phyloP scores from a whole-genome alignment of 2,113 vertebrate genomes.

The Cottus gobio region DNA sequence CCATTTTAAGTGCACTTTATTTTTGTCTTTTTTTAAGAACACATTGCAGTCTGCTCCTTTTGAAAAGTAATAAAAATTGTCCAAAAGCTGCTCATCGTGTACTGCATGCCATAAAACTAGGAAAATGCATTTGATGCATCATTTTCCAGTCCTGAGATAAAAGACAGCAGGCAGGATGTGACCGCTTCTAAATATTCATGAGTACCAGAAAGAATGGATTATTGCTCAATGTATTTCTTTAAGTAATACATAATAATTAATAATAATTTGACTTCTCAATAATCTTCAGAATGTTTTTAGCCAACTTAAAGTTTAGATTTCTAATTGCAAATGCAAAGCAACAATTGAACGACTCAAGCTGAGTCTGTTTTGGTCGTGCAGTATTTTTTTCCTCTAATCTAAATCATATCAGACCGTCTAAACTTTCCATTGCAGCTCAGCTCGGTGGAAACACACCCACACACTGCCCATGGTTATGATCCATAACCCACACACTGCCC shows the following conservation, averaged over 20 bases:
- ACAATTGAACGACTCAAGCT: too few relatives aligned
- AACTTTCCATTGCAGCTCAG: slow-evolving; percentile 36
- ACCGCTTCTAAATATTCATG: background rate
- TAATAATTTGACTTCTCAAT: background rate
- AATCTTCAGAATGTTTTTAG: background rate
- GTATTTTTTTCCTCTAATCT: background rate
- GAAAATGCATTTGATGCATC: background rate
- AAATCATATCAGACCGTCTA: background rate
- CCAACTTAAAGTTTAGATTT: background rate
- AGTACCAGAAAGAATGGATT: background rate
- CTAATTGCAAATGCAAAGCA: background rate
- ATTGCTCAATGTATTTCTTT: background rate
- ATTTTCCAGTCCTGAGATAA: background rate
- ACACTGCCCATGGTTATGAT: background rate
- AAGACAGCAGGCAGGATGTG: background rate
- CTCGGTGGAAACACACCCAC: slow-evolving; percentile 47
- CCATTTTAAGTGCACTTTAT: background rate
- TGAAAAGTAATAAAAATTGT: background rate
- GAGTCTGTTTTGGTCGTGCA: too few relatives aligned
- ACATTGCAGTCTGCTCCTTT: too few relatives aligned
- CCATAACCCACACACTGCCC: background rate
- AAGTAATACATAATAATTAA: background rate
- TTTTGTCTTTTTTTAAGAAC: too few relatives aligned
- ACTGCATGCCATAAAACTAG: background rate
- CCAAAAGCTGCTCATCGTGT: background rate